Base-by-base conservation (phyloP, 23 tunicate genomes). In the Botrylloides violaceus region DNA sequence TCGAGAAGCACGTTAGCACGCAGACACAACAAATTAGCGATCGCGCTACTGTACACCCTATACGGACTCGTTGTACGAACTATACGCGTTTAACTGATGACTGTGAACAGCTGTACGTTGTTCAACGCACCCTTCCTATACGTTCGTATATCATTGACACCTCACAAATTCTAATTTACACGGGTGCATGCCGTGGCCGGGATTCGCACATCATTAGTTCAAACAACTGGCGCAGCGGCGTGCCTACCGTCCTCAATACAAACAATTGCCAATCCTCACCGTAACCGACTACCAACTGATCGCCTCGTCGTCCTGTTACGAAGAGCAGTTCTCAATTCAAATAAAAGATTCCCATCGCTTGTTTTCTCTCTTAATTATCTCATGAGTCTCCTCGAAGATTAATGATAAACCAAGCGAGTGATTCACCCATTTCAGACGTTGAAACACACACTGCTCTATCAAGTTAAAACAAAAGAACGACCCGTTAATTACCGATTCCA, bases 311-410 rank as follows among this genome's bases (percentile, higher is more conserved):
- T 43, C 70, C 12, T 34, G 3, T 31, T 63, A 63, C 70, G 32
- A 26, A 22, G 28, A 59, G 35, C 12, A 33, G 18, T 28, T 19
- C 70, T 28, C 70, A 26, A 63, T 29, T 4, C 70, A 26, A 63
- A 63, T 33, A 59, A 59, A 26, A 59, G 64, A 6, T 18, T 28
- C 62, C 70, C 29, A 31, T 7, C 33, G 19, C 3, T 63, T 63
- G 32, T 12, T 63, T 63, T 63, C 70, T 63, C 70, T 63, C 64
- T 63, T 63, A 63, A 63, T 63, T 63, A 63, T 63, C 70, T 63
- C 70, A 34, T 33, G n/a, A 4, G 70, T 27, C 35, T 7, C 53
- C 53, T 43, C 53, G 53, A 43, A 33, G 70, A 63, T 63, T 63
- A 63, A 63, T 63, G 33, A 63, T 63, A 63, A 63, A 63, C 70